phyloP scores from a whole-genome alignment of 2,797 vertebrate species.

The Mormyrops attenuatus region DNA sequence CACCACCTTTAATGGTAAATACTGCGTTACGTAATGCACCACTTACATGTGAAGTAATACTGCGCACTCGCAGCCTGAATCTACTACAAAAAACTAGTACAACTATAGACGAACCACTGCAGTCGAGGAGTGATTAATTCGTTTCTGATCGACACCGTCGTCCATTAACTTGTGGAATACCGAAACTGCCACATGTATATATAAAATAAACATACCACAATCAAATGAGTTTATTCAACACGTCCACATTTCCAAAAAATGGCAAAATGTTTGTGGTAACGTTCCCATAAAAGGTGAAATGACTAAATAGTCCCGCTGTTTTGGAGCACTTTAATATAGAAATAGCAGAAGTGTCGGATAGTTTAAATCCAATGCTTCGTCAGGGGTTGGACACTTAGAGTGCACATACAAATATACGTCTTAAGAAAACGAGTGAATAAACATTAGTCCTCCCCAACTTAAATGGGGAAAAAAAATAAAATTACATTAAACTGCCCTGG shows the following conservation, averaged over 20 bases:
- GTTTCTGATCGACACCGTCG: neutral
- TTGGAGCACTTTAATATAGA: neutral
- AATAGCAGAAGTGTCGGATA: neutral
- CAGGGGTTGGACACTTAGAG: neutral
- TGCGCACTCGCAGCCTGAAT: neutral
- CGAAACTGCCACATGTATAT: neutral
- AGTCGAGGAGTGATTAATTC: neutral
- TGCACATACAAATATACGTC: constrained; percentile 12
- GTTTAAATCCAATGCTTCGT: neutral
- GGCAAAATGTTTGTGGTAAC: neutral
- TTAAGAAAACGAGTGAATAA: neutral
- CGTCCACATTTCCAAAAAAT: neutral
- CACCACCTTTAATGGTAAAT: neutral
- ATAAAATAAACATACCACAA: neutral
- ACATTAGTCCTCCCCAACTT: neutral
- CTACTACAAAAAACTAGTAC: neutral
- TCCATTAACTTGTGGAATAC: neutral
- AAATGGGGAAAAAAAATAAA: constrained; percentile 11
- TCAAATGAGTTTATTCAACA: constrained; percentile 22
- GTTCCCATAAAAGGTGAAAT: constrained; percentile 8
- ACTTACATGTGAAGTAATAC: neutral
- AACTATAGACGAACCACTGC: neutral
- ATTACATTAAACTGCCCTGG: constrained; percentile 8
- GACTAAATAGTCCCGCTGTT: neutral
- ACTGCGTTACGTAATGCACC: neutral